These are phyloP conservation scores for Agrotis clavis DNA, from an alignment of 2,888 invertebrate species.

Conservation along the genomic window DNA sequence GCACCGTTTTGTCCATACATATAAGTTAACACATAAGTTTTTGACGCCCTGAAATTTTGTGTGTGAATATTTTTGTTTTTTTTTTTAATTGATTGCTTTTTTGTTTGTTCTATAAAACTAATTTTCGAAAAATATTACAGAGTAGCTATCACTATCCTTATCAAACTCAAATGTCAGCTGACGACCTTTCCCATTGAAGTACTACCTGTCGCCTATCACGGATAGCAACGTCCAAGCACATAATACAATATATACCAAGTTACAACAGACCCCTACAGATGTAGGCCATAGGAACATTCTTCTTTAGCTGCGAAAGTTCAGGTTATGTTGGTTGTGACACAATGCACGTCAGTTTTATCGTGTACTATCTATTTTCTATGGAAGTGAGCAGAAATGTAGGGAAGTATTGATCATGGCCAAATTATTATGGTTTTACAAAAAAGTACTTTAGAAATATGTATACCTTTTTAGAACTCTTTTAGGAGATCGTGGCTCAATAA, in stretches of 20 bases:
- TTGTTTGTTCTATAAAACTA: no score
- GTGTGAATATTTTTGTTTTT: no score
- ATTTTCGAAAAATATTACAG: slow-evolving; percentile 1
- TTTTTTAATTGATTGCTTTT: no score
- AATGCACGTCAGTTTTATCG: slow-evolving; percentile 62
- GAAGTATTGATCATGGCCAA: not conserved
- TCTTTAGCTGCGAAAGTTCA: slow-evolving; percentile 5
- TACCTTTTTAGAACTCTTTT: no score
- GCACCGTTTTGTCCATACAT: no score
- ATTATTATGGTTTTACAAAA: not conserved
- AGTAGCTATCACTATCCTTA: slow-evolving; percentile 37
- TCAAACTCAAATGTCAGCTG: slow-evolving; percentile 49
- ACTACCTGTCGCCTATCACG: slow-evolving; percentile 29
- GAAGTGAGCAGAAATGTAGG: slow-evolving; percentile 23
- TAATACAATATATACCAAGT: slow-evolving; percentile 39
- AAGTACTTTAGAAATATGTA: not conserved
- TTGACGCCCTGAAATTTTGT: no score
- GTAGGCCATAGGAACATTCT: slow-evolving; percentile 5
- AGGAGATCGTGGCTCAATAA: no score
- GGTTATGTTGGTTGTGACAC: slow-evolving; percentile 35
- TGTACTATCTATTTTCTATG: slow-evolving; percentile 40
- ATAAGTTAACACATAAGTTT: no score
- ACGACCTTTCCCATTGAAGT: slow-evolving; percentile 44
- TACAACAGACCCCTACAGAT: slow-evolving; percentile 21
- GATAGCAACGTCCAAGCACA: slow-evolving; percentile 34